phyloP scores from a whole-genome alignment of 2,797 vertebrate genomes.

The Erpetoichthys calabaricus region DNA sequence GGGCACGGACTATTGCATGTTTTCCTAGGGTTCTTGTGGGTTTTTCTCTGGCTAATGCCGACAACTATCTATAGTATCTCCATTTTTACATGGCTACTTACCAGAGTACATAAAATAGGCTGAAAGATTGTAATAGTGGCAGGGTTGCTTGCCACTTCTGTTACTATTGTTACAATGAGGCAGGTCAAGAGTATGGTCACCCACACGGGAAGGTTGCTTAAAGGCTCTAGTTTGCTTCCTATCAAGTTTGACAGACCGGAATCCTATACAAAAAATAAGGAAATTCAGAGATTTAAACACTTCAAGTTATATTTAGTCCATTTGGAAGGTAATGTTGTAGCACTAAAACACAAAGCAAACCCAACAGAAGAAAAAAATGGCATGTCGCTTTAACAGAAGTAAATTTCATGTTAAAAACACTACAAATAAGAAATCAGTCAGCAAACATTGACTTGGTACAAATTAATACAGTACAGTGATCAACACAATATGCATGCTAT shows the following conservation, averaged over 20 bases:
- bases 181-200: conserved; percentile 16
- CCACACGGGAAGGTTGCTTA: conserved; percentile 17
- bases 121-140: conserved; percentile 20
- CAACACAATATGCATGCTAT: no score
- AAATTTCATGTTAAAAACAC: no score
- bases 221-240: conserved; percentile 16
- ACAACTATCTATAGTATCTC: no score
- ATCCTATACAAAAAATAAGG: conserved; percentile 4
- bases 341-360: no score
- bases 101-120: conserved; percentile 19
- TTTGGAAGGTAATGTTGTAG: not conserved
- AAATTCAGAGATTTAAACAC: not conserved
- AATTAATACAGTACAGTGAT: no score
- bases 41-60: no score
- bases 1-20: no score
- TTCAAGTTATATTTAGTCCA: not conserved
- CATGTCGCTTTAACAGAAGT: no score
- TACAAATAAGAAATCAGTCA: no score
- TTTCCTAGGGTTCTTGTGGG: no score
- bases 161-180: conserved; percentile 15
- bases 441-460: no score
- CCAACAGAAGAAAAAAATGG: no score
- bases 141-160: conserved; percentile 20
- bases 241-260: conserved; percentile 17
- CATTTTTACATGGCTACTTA: conserved; percentile 3